These are phyloP conservation scores for Andrena bicolor DNA, from an alignment of 2,888 invertebrate species.

Conservation along the genomic window DNA sequence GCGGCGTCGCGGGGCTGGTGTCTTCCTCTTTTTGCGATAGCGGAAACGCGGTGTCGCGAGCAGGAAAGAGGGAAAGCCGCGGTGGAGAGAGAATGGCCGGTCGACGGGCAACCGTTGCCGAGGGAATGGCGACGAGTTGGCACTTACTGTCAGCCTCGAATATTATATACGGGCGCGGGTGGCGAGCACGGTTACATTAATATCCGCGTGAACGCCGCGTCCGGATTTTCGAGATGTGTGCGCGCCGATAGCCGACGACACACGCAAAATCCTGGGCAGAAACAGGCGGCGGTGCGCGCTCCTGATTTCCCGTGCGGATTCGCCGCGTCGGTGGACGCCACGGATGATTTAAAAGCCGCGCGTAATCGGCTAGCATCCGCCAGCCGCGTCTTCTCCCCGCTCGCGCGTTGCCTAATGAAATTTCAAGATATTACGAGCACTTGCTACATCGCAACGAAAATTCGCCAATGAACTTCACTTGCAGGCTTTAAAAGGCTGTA, in stretches of 20 bases:
- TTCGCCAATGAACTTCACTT: neutral
- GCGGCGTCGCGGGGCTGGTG: neutral
- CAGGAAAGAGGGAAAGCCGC: slow-evolving; percentile 5
- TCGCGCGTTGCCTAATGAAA: neutral
- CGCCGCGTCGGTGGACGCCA: slow-evolving; percentile 12
- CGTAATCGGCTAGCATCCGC: slow-evolving; percentile 17
- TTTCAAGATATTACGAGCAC: neutral
- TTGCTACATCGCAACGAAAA: neutral
- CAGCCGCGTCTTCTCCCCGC: neutral
- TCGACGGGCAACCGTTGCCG: slow-evolving; percentile 20
- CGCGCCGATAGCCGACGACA: slow-evolving; percentile 41
- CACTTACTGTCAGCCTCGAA: slow-evolving; percentile 65
- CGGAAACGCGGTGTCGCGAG: neutral
- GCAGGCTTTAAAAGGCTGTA: too few species aligned
- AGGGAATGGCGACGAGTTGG: slow-evolving; percentile 64
- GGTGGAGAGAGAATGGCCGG: slow-evolving; percentile 13
- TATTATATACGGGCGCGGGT: slow-evolving; percentile 59
- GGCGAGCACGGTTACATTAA: slow-evolving; percentile 61
- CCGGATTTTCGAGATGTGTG: slow-evolving; percentile 46
- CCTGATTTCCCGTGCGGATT: slow-evolving; percentile 57
- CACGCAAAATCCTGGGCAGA: slow-evolving; percentile 43
- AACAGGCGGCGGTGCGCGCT: slow-evolving; percentile 37
- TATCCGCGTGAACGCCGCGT: slow-evolving; percentile 59
- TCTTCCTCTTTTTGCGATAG: slow-evolving; percentile 27
- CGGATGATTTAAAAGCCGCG: slow-evolving; percentile 37